Evolutionary conservation across 2,797 vertebrate species (phyloP), one percentile per base, ranked within the genome.

Genomic region (Urophycis tenuis): DNA sequence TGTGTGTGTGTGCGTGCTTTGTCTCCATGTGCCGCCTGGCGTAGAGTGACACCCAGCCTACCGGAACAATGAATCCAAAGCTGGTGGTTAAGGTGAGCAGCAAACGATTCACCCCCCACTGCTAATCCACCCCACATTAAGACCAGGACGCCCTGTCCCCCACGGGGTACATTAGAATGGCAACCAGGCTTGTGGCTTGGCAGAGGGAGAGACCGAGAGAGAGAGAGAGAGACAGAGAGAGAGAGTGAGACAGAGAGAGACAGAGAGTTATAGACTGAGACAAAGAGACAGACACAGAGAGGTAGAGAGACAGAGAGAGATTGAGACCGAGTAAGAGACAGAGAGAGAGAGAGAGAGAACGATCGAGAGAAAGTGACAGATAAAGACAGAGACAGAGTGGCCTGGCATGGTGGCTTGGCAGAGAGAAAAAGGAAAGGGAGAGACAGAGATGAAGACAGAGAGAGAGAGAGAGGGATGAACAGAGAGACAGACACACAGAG

Each of bases 101-200:
- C 25, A 2, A 29, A 74, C 36, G 30, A 30, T 12, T 19, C 5
- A 6, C 53, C 53, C 78, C 10, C 79, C n/a, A n/a, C n/a, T 85
- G 86, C 75, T 91, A 89, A 91, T 90, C 87, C 85, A 60, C 29
- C 80, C 8, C 30, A 70, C 67, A 70, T 14, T 32, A 70, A 31
- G 67, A 31, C 45, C 45, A 19, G 67, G 25, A 70, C 67, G 0
- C 29, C 10, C 30, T 70, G 67, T 17, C 67, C 67, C 10, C 7
- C 6, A 1, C 22, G 22, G 5, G 45, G 64, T 34, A 34, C 29
- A 30, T 67, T 0, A 69, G 67, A n/a, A 53, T 53, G 17, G 49
- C 3, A 53, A 53, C 19, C 49, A n/a, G 49, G 22, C 19, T 19
- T 0, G 49, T 3, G 49, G 8, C 0, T 1, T 49, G 53, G 6